These are phyloP conservation scores for Neelides sp. DNA, from an alignment of 1,140 invertebrate genomes.

Conservation along the genomic window DNA sequence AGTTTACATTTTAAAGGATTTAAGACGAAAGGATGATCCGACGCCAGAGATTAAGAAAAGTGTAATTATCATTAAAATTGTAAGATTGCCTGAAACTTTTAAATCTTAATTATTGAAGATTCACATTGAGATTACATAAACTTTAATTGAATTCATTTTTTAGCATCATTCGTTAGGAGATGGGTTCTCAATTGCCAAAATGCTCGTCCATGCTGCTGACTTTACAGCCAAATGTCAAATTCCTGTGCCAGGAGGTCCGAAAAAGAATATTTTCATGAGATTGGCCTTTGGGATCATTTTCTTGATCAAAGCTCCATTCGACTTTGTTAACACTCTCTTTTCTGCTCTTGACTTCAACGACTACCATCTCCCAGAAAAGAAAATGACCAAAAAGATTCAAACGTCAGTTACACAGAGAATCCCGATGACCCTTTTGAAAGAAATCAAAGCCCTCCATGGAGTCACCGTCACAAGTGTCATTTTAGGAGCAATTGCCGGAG, in stretches of 20 bases:
- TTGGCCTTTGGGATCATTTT: background rate
- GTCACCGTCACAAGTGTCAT: slow-evolving; percentile 14
- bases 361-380: slow-evolving; percentile 7
- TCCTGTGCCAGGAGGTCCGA: background rate
- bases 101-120: background rate
- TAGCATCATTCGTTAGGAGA: slow-evolving; percentile 13
- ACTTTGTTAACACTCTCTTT: background rate
- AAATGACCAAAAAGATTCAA: slow-evolving; percentile 4
- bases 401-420: background rate
- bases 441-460: slow-evolving; percentile 9
- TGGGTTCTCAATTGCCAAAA: slow-evolving; percentile 13
- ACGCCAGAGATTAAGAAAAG: background rate
- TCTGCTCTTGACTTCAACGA: slow-evolving; percentile 11
- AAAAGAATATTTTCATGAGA: background rate
- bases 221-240: slow-evolving; percentile 7
- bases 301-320: slow-evolving; percentile 1
- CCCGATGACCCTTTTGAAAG: slow-evolving; percentile 14
- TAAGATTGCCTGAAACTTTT: background rate
- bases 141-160: background rate
- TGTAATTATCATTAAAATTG: slow-evolving; percentile 7
- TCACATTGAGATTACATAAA: background rate
- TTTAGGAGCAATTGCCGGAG: slow-evolving; percentile 13
- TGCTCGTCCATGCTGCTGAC: slow-evolving; percentile 6
- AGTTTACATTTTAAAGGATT: slow-evolving; percentile 10
- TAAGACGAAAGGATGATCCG: background rate